Evolutionary conservation across 2,797 vertebrate species (phyloP).

Genomic region (Microctenopoma lineatum): DNA sequence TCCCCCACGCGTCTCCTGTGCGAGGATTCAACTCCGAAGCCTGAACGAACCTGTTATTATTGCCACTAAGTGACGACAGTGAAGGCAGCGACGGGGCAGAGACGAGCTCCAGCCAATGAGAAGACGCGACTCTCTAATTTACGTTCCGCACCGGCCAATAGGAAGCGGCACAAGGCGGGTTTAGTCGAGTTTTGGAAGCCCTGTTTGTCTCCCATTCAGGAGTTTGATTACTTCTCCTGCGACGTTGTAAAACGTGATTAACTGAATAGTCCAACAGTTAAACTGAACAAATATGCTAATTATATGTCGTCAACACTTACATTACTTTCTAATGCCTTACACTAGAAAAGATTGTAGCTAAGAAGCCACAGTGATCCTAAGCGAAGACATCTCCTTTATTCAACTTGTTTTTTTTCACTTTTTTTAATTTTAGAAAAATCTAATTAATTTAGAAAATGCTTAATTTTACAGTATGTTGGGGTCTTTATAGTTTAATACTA

Average conservation of each 20-base stretch:
- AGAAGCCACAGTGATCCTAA: too few species aligned
- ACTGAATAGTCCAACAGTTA: background rate
- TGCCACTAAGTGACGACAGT: background rate
- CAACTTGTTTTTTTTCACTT: too few species aligned
- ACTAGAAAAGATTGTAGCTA: too few species aligned
- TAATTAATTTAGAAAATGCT: too few species aligned
- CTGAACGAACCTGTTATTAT: background rate
- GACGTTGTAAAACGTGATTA: background rate
- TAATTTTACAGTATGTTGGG: background rate
- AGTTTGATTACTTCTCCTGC: background rate
- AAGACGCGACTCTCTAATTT: background rate
- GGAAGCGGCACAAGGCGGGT: constrained; percentile 4
- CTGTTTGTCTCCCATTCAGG: background rate
- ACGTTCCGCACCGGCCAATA: constrained; percentile 36
- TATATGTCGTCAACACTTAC: too few species aligned
- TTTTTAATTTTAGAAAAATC: too few species aligned
- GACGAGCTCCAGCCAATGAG: constrained; percentile 47
- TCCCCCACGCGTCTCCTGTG: too few species aligned
- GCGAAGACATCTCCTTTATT: too few species aligned
- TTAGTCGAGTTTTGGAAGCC: background rate
- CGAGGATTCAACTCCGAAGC: background rate
- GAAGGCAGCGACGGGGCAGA: rapidly evolving
- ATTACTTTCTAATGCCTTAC: too few species aligned
- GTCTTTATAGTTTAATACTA: background rate
- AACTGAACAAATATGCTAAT: background rate